Evolutionary conservation across 2,888 invertebrate species (phyloP).

Genomic region (Rhodophaea formosa): DNA sequence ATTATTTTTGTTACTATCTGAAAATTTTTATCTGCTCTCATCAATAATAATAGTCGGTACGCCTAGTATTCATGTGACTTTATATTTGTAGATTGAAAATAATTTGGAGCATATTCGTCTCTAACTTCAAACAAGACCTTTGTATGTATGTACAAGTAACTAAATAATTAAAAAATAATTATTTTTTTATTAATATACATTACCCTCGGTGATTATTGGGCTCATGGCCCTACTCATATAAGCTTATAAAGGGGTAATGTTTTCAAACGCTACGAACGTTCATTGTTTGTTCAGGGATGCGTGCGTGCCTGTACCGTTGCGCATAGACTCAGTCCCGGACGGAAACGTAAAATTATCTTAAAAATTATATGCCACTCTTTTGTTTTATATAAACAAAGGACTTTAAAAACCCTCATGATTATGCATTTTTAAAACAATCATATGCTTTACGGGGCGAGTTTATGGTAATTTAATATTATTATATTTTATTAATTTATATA

Average conservation of each 20-base stretch:
- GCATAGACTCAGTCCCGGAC: background rate
- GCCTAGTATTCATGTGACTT: no score
- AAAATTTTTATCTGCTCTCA: no score
- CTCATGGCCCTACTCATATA: slow-evolving; percentile 12
- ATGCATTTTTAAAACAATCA: background rate
- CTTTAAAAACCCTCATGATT: background rate
- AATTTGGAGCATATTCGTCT: no score
- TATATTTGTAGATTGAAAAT: no score
- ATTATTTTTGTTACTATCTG: no score
- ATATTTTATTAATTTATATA: background rate
- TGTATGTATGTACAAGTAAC: no score
- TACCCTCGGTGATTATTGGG: no score
- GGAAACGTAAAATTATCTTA: background rate
- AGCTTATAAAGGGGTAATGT: slow-evolving; percentile 30
- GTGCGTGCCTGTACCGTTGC: slow-evolving; percentile 31
- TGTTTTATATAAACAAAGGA: background rate
- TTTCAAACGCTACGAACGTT: slow-evolving; percentile 27
- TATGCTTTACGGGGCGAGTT: background rate
- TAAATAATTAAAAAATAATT: no score
- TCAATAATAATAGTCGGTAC: no score
- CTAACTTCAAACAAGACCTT: no score
- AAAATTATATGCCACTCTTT: background rate
- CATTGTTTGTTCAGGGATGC: slow-evolving; percentile 41
- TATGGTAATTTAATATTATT: background rate
- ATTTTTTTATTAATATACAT: no score